Evolutionary conservation across 2,113 vertebrate species (phyloP).

Genomic region (Myodes glareolus): DNA sequence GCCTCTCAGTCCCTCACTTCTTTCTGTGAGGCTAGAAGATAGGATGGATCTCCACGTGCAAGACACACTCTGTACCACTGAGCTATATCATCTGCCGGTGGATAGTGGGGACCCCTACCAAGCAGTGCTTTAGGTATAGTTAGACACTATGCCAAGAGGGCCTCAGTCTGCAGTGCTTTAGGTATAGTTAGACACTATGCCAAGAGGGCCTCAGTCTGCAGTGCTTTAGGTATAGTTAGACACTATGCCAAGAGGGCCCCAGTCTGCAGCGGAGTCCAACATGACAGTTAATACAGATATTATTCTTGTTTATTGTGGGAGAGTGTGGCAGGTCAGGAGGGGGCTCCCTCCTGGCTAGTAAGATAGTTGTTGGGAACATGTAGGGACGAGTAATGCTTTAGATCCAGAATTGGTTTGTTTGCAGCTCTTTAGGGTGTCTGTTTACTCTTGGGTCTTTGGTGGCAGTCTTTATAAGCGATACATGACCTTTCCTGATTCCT

Average conservation of each 20-base stretch:
- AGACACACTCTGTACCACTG: not conserved
- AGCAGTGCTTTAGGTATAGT: not conserved
- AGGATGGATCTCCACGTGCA: not conserved
- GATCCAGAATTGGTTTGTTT: not conserved
- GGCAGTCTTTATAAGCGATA: not conserved
- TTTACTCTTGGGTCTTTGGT: slow-evolving; percentile 45
- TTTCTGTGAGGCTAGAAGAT: not conserved
- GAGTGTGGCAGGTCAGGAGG: not conserved
- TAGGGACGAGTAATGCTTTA: not conserved
- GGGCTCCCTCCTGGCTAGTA: not conserved
- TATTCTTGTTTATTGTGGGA: not conserved
- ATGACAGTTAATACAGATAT: not conserved
- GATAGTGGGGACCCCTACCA: too few relatives aligned
- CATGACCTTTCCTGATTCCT: slow-evolving; percentile 11
- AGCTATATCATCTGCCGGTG: not conserved
- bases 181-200: not conserved
- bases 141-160: not conserved
- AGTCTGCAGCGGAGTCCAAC: not conserved
- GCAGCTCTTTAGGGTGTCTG: not conserved
- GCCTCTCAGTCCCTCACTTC: too few relatives aligned
- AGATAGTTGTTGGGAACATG: not conserved
- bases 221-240: not conserved
- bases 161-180: not conserved
- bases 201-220: not conserved
- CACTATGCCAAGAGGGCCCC: not conserved